These are phyloP conservation scores for Sinocyclocheilus maitianheensis DNA, from an alignment of 2,113 vertebrate genomes.

Conservation along the genomic window DNA sequence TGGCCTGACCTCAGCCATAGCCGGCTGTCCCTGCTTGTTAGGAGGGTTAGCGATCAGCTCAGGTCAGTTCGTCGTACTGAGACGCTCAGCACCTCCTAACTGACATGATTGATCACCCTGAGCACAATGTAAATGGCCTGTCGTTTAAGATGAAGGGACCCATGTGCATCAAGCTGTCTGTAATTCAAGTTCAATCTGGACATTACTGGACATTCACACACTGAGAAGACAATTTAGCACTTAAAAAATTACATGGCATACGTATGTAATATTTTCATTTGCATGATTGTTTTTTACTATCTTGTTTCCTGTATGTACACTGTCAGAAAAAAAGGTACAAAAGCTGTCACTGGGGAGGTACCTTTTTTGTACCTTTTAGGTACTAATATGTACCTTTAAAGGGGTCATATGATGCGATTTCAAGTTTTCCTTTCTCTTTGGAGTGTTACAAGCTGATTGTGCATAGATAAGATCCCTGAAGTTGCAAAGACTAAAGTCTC, in stretches of 20 bases:
- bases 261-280: not conserved
- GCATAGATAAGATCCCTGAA: too few relatives aligned
- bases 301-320: not conserved
- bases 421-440: too few relatives aligned
- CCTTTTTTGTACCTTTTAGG: too few relatives aligned
- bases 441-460: too few relatives aligned
- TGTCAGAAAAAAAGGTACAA: too few relatives aligned
- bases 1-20: not conserved
- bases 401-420: too few relatives aligned
- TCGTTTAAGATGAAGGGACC: conserved; percentile 26
- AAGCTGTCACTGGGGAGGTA: too few relatives aligned
- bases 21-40: conserved; percentile 27
- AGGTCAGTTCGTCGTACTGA: not conserved
- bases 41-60: not conserved
- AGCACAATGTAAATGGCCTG: conserved; percentile 19
- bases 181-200: conserved; percentile 51
- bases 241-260: not conserved
- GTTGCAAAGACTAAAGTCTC: too few relatives aligned
- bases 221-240: not conserved
- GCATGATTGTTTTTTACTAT: too few relatives aligned
- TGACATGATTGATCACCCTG: conserved; percentile 44
- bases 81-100: not conserved
- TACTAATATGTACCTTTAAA: too few relatives aligned
- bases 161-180: conserved; percentile 52
- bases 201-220: not conserved